These are phyloP conservation scores for Lepisosteus osseus DNA, from an alignment of 2,113 vertebrate genomes.

Conservation along the genomic window DNA sequence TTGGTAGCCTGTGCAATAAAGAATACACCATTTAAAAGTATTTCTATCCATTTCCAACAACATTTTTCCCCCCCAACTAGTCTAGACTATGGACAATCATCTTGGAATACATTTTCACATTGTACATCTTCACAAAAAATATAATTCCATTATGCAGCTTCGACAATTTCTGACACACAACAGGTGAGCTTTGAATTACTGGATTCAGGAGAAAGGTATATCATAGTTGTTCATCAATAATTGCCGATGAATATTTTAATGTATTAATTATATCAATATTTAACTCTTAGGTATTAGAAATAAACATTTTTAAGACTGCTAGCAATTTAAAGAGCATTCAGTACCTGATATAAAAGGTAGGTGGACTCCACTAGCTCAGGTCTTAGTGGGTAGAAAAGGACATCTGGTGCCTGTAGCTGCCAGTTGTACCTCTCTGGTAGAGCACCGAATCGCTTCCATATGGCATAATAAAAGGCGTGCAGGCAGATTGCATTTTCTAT, in stretches of 20 bases:
- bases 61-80: too few species aligned
- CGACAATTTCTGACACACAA: too few species aligned
- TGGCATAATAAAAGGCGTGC: constrained; percentile 97
- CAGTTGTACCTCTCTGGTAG: constrained; percentile 97
- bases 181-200: neutral
- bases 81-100: too few species aligned
- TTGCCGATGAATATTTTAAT: too few species aligned
- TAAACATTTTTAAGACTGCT: neutral
- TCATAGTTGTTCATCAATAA: too few species aligned
- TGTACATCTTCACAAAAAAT: neutral
- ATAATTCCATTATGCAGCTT: too few species aligned
- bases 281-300: neutral
- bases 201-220: neutral
- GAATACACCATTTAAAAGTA: too few species aligned
- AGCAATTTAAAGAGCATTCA: neutral
- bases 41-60: too few species aligned
- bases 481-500: constrained; percentile 97
- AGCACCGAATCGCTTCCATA: constrained; percentile 95
- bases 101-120: too few species aligned
- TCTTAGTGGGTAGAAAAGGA: constrained; percentile 91
- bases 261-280: too few species aligned
- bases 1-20: constrained; percentile 81
- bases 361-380: constrained; percentile 96
- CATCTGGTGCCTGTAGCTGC: constrained; percentile 93
- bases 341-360: constrained; percentile 93